Percentiles rank a stretch among this genome's conserved stretches.
These are phyloP conservation scores for Ormyrus rosae DNA, from an alignment of 2,888 invertebrate genomes.

Conservation along the genomic window DNA sequence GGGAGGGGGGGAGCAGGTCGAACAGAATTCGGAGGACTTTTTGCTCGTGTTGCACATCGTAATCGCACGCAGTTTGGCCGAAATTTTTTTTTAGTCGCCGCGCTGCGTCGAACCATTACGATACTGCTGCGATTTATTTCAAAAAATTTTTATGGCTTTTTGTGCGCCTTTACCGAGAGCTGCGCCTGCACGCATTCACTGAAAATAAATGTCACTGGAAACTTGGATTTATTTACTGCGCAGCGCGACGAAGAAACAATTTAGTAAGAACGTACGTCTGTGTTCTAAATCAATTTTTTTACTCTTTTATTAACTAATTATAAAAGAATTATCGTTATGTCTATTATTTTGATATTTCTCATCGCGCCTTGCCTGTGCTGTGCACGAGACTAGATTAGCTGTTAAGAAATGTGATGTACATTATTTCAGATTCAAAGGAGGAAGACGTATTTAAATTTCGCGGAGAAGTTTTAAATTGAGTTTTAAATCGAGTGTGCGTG, in stretches of 20 bases:
- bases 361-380: too few species aligned
- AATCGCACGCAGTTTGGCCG: slow-evolving; percentile 25
- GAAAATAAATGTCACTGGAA: slow-evolving; percentile 20
- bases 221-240: slow-evolving; percentile 12
- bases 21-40: background rate
- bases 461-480: too few species aligned
- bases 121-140: slow-evolving; percentile 19
- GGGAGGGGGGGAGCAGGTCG: background rate
- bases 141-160: slow-evolving; percentile 3
- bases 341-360: too few species aligned
- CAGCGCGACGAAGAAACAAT: background rate
- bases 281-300: too few species aligned
- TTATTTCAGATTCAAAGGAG: too few species aligned
- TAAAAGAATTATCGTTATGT: too few species aligned
- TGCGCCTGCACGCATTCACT: background rate
- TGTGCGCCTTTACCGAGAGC: background rate
- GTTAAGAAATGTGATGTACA: too few species aligned
- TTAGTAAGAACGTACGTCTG: too few species aligned
- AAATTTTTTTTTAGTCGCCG: slow-evolving; percentile 8
- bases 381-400: too few species aligned
- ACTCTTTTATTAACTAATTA: too few species aligned
- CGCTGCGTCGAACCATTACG: slow-evolving; percentile 15
- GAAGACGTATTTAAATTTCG: too few species aligned
- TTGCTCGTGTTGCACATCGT: slow-evolving; percentile 16
- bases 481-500: too few species aligned